These are phyloP conservation scores for Bubo scandiacus DNA, from an alignment of 2,113 vertebrate species.

Conservation along the genomic window DNA sequence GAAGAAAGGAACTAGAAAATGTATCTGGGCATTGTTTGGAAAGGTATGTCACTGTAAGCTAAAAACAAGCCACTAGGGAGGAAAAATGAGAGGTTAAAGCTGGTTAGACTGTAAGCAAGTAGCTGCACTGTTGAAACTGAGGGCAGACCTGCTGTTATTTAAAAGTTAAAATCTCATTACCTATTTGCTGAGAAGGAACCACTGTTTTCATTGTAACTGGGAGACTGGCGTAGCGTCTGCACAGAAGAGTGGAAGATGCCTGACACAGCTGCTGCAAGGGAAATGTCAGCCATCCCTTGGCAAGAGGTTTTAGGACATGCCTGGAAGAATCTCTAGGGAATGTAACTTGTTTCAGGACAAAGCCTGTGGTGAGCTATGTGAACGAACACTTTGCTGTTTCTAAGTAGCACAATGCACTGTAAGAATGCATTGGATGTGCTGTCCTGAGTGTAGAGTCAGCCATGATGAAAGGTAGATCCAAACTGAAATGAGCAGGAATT, in stretches of 20 bases:
- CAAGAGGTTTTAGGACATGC: neutral
- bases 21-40: neutral
- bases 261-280: neutral
- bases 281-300: neutral
- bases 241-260: neutral
- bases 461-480: neutral
- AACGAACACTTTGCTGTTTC: neutral
- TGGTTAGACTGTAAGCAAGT: neutral
- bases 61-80: neutral
- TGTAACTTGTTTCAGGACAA: neutral
- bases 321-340: neutral
- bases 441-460: neutral
- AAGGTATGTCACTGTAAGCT: neutral
- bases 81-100: neutral
- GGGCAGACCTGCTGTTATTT: neutral
- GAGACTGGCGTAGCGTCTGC: neutral
- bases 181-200: neutral
- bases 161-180: neutral
- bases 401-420: neutral
- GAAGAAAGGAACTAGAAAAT: neutral
- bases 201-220: neutral
- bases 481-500: neutral
- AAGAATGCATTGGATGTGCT: neutral
- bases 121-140: neutral
- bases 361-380: neutral